Evolutionary conservation across 2,888 invertebrate genomes (phyloP).

Genomic region (Drosophila paramelanica): DNA sequence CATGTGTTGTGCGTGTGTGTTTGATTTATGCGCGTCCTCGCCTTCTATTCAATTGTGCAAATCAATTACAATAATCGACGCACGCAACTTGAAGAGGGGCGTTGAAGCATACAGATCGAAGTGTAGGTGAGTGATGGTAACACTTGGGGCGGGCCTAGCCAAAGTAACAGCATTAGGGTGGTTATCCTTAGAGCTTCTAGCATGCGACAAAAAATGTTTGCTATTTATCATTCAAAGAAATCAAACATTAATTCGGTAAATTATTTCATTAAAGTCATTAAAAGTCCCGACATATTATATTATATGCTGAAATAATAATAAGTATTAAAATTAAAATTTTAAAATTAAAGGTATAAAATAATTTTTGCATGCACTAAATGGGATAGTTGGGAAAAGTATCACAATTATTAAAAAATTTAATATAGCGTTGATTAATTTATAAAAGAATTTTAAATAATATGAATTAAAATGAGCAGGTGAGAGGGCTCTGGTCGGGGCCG

Average conservation of each 20-base stretch:
- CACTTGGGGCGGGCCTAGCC: not conserved
- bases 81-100: conserved; percentile 63
- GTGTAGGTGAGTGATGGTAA: not conserved
- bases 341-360: too few relatives aligned
- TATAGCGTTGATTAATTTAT: too few relatives aligned
- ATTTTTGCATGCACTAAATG: too few relatives aligned
- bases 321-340: too few relatives aligned
- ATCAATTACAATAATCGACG: conserved; percentile 79
- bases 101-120: conserved; percentile 51
- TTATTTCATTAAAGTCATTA: too few relatives aligned
- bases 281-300: too few relatives aligned
- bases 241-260: not conserved
- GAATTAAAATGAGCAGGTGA: too few relatives aligned
- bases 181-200: not conserved
- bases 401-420: too few relatives aligned
- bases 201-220: not conserved
- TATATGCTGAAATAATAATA: too few relatives aligned
- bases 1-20: conserved; percentile 37
- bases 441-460: too few relatives aligned
- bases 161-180: conserved; percentile 1
- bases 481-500: too few relatives aligned
- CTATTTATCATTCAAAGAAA: not conserved
- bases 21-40: conserved; percentile 75
- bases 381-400: too few relatives aligned
- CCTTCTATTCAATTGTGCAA: conserved; percentile 75